Evolutionary conservation across 1,140 invertebrate species (phyloP), one percentile per base, ranked within the genome.

Genomic region (Trichomalopsis sarcophagae): DNA sequence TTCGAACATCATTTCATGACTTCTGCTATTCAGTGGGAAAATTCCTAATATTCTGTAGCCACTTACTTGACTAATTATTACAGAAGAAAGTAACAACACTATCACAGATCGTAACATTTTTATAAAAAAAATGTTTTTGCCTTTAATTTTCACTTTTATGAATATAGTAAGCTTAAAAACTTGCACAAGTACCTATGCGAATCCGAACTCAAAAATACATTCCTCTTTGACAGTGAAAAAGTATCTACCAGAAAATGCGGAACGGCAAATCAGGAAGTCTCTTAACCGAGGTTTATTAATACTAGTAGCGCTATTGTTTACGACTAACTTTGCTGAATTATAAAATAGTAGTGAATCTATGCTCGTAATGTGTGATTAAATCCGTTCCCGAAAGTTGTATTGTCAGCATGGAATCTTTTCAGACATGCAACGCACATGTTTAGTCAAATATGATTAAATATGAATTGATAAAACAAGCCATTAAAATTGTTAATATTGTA

Each of bases 1-100:
- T 81, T 91, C 87, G 84, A 93, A 93, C 36, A 94, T 90, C 47
- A 92, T 88, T 85, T 93, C 92, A 88, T 94, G 93, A 87, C 93
- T 94, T 7, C 86, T 86, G 0, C 90, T 91, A 50, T 93, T 92
- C 17, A 91, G 90, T 36, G 94, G 93, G 84, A 93, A 92, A 30
- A 94, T 87, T n/a, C 88, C 91, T 47, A 94, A 89, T 84, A 94
- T 93, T 88, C 90, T 76, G 71, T 90, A 90, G 17, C 84, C 82
- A 69, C 21, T 30, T 9, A 1, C 17, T 27, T 83, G 21, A 30
- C 62, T 23, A 13, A 50, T 71, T 68, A 55, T n/a, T 30, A 50
- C 6, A 30, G 21, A 36, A 50, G 17, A 17, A 2, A 73, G 3
- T 30, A 47, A 73, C 14, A 81, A 50, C 5, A 13, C 17, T 27